Conservation (phyloP, 2,888 invertebrate species). For the Choristoneura rosaceana region DNA sequence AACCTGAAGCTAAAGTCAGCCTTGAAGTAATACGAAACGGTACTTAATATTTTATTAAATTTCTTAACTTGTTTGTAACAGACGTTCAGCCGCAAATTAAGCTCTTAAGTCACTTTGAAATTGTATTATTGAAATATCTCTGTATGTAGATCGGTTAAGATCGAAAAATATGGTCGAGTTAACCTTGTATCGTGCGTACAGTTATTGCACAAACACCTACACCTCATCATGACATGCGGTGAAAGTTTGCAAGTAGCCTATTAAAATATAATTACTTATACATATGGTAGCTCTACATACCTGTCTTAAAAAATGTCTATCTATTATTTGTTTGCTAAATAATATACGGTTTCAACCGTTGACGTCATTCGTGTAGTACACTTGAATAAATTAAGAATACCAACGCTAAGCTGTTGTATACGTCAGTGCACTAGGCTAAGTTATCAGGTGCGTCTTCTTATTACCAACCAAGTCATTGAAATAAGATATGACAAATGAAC, state of each 20-base stretch:
- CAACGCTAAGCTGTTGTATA: not conserved
- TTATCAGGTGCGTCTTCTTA: conserved; percentile 1
- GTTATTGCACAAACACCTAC: conserved; percentile 9
- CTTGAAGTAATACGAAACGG: not conserved
- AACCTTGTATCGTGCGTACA: conserved; percentile 10
- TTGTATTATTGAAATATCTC: not conserved
- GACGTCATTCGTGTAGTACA: conserved; percentile 16
- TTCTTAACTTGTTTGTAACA: not conserved
- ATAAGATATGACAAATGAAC: conserved; percentile 18
- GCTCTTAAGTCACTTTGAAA: not conserved
- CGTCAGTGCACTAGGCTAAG: conserved; percentile 1
- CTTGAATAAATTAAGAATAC: conserved; percentile 17
- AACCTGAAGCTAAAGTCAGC: not conserved
- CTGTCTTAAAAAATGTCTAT: conserved; percentile 18
- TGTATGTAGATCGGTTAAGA: not conserved
- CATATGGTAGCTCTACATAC: conserved; percentile 11
- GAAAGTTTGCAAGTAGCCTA: conserved; percentile 31
- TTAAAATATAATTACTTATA: conserved; percentile 23
- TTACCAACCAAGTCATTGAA: conserved; percentile 11
- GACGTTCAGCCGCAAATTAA: not conserved
- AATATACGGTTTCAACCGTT: conserved; percentile 3
- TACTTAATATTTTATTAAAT: not conserved
- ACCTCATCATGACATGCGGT: conserved; percentile 17
- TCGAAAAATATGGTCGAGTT: not conserved
- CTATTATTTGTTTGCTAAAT: not conserved